These are phyloP conservation scores for Oxystoma pomonae DNA, from an alignment of 2,888 invertebrate genomes.

Conservation along the genomic window DNA sequence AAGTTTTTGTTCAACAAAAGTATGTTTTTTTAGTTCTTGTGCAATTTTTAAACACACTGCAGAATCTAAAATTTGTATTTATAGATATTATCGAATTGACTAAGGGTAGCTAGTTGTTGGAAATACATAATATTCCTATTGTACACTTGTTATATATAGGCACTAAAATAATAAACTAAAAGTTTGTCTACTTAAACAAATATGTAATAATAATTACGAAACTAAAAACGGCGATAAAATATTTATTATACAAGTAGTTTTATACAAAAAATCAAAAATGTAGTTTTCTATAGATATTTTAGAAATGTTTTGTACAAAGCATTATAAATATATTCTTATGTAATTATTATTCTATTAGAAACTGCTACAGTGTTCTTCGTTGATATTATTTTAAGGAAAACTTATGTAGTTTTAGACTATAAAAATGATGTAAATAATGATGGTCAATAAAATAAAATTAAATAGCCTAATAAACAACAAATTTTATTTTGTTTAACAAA, in stretches of 20 bases:
- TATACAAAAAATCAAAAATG: conserved; percentile 48
- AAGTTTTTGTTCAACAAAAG: too few relatives aligned
- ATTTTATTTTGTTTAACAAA: too few relatives aligned
- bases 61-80: too few relatives aligned
- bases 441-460: background rate
- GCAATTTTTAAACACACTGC: too few relatives aligned
- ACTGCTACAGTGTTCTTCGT: background rate
- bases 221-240: conserved; percentile 14
- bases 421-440: background rate
- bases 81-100: too few relatives aligned
- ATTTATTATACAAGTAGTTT: conserved; percentile 43
- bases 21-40: too few relatives aligned
- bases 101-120: too few relatives aligned
- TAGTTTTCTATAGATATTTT: conserved; percentile 50
- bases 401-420: background rate
- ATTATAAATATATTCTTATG: conserved; percentile 21
- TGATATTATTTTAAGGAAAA: background rate
- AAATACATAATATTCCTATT: too few relatives aligned
- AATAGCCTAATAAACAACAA: background rate
- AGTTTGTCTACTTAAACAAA: background rate
- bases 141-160: conserved; percentile 36
- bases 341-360: conserved; percentile 29
- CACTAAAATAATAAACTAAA: conserved; percentile 16
- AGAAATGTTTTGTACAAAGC: conserved; percentile 48
- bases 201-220: conserved; percentile 12